phyloP scores from a whole-genome alignment of 2,113 vertebrate genomes.

The Melanerpes formicivorus region DNA sequence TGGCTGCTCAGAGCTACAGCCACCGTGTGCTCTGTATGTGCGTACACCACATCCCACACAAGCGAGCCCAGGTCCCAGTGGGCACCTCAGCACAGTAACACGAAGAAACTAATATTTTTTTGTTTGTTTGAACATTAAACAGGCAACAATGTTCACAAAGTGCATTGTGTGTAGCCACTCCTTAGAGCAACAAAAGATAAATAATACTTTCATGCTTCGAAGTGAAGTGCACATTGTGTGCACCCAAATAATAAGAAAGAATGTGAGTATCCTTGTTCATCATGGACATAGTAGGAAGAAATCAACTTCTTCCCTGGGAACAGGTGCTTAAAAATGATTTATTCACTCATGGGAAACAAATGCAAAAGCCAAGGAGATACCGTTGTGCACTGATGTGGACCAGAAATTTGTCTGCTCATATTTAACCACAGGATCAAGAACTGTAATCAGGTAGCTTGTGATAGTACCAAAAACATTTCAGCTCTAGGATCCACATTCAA shows the following conservation, averaged over 20 bases:
- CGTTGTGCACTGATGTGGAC: conserved; percentile 35
- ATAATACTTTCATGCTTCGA: conserved; percentile 66
- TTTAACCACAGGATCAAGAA: conserved; percentile 36
- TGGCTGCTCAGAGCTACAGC: background rate
- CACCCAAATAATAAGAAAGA: conserved; percentile 68
- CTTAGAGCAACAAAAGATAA: conserved; percentile 44
- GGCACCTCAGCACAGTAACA: background rate
- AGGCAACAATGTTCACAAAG: conserved; percentile 32
- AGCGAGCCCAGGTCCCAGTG: background rate
- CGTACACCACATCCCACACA: background rate
- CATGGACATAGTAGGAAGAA: conserved; percentile 58
- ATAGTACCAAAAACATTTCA: background rate
- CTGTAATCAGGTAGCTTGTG: background rate
- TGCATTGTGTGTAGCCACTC: conserved; percentile 25
- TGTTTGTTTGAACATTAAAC: conserved; percentile 55
- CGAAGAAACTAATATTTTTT: background rate
- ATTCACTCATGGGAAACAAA: conserved; percentile 54
- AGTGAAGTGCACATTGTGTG: conserved; percentile 59
- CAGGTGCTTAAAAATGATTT: conserved; percentile 49
- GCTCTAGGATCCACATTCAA: background rate
- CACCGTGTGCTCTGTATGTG: fast-evolving
- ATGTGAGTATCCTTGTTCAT: conserved; percentile 62
- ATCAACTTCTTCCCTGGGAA: conserved; percentile 67
- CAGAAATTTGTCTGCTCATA: conserved; percentile 38
- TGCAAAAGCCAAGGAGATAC: conserved; percentile 55